Evolutionary conservation across 2,888 invertebrate species (phyloP).

Genomic region (Acholoe squamosa): DNA sequence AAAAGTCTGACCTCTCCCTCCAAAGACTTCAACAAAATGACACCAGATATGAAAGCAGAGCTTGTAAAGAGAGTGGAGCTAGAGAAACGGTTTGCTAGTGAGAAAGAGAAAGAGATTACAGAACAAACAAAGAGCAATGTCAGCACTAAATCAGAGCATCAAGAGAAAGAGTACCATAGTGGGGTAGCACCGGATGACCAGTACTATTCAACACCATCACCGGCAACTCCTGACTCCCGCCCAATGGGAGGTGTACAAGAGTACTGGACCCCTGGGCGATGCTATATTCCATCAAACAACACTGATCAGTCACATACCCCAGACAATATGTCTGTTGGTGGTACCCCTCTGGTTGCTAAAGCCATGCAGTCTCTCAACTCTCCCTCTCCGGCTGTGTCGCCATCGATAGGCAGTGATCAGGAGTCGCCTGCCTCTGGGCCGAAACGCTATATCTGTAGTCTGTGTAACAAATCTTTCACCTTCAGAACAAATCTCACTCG

Average conservation of each 20-base stretch:
- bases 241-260: neutral
- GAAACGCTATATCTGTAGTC: constrained; percentile 44
- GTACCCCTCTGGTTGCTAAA: neutral
- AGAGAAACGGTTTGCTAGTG: too few relatives aligned
- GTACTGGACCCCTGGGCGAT: constrained; percentile 8
- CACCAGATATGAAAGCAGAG: neutral
- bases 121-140: too few relatives aligned
- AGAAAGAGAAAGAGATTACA: too few relatives aligned
- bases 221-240: neutral
- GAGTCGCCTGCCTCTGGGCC: constrained; percentile 26
- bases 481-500: constrained; percentile 58
- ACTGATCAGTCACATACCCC: neutral
- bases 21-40: constrained; percentile 14
- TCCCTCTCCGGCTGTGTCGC: constrained; percentile 26
- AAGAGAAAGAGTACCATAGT: neutral
- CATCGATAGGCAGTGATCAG: constrained; percentile 37
- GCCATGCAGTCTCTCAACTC: constrained; percentile 34
- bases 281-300: too few relatives aligned
- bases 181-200: constrained; percentile 50
- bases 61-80: too few relatives aligned
- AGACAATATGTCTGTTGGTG: neutral
- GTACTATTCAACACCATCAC: constrained; percentile 47
- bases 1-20: constrained; percentile 31
- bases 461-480: constrained; percentile 61
- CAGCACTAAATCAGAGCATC: neutral